A percentile compares a stretch with the other conserved stretches of the same genome.
phyloP scores from a whole-genome alignment of 2,797 vertebrate genomes.

The Sphenopsis melanotis region DNA sequence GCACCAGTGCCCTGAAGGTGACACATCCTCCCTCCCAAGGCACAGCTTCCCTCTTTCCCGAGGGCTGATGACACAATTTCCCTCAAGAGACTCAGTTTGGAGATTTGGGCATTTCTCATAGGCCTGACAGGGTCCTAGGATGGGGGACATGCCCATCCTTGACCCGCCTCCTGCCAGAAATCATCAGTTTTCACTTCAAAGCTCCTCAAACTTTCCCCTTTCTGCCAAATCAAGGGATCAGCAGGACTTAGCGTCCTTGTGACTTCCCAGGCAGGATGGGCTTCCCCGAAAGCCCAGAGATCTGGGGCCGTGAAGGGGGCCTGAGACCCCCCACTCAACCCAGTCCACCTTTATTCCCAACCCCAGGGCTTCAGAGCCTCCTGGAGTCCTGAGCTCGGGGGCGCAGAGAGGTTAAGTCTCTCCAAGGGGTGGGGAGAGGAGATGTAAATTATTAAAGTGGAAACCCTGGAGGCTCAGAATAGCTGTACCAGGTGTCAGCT shows the following conservation, averaged over 20 bases:
- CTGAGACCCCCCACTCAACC: fast-evolving
- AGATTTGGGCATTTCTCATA: fast-evolving
- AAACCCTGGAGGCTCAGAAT: neutral
- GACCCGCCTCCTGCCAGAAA: neutral
- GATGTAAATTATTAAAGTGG: constrained; percentile 62
- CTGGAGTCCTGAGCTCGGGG: neutral
- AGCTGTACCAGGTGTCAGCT: constrained; percentile 4
- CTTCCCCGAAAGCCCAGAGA: neutral
- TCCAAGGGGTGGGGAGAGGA: neutral
- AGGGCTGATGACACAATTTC: neutral
- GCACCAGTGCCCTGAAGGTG: fast-evolving
- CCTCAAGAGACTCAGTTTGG: neutral
- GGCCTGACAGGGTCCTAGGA: neutral
- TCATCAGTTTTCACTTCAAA: neutral
- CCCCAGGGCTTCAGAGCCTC: fast-evolving
- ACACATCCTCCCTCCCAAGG: neutral
- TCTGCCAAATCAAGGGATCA: neutral
- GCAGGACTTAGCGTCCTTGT: neutral
- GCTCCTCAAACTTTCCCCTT: neutral
- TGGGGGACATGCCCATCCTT: neutral
- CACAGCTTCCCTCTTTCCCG: fast-evolving
- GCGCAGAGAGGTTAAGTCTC: neutral
- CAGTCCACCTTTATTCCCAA: fast-evolving
- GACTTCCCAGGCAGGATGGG: neutral
- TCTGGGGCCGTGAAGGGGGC: neutral